These are phyloP conservation scores for Augochlorella aurata DNA, from an alignment of 2,888 invertebrate genomes.

Conservation along the genomic window DNA sequence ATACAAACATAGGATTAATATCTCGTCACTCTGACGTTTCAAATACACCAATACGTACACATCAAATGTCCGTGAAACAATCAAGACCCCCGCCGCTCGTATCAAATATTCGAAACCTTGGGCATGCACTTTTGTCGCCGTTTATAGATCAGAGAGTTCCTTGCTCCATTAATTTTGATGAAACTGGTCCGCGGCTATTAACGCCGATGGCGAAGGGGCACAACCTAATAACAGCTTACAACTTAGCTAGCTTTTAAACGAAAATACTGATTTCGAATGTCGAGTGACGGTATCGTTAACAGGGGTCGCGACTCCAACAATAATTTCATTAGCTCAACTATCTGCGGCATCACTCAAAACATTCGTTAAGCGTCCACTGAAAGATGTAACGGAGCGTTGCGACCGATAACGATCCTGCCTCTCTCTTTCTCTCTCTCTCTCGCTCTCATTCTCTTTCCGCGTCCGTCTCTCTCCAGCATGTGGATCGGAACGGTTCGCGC, in stretches of 20 bases:
- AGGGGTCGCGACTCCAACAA: conserved; percentile 8
- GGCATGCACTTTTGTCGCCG: background rate
- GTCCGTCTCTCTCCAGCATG: background rate
- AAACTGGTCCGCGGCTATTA: background rate
- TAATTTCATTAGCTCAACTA: conserved; percentile 46
- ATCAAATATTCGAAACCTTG: background rate
- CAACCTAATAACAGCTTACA: background rate
- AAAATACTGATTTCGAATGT: background rate
- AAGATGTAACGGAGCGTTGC: conserved; percentile 47
- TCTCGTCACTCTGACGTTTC: too few relatives aligned
- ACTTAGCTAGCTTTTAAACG: background rate
- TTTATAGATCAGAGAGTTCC: background rate
- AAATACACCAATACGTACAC: too few relatives aligned
- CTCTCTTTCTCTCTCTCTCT: conserved; percentile 8
- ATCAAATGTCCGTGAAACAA: background rate
- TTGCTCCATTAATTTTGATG: background rate
- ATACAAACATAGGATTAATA: too few relatives aligned
- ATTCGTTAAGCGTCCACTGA: conserved; percentile 59
- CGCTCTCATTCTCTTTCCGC: conserved; percentile 2
- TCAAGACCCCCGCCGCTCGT: background rate
- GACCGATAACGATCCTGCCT: conserved; percentile 52
- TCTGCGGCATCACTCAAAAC: conserved; percentile 43
- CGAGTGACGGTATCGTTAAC: conserved; percentile 24
- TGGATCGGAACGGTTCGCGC: conserved; percentile 37
- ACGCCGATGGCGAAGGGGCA: background rate